Evolutionary conservation across 1,140 invertebrate species (phyloP).

Genomic region (Aphelenchoides fujianensis): DNA sequence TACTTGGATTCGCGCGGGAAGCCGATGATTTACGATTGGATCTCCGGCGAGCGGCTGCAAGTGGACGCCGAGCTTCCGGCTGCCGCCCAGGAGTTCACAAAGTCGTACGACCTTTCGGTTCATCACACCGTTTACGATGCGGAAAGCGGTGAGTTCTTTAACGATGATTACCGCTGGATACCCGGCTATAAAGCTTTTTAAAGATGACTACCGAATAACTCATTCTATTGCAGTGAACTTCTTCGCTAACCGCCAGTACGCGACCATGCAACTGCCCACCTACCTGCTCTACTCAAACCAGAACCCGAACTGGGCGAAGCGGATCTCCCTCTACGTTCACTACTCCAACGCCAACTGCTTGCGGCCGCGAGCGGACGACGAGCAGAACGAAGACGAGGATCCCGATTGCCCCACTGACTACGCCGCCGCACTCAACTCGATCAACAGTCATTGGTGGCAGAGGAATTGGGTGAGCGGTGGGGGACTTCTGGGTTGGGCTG

Average conservation of each 20-base stretch:
- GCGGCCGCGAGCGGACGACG: not conserved
- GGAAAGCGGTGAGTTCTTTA: not conserved
- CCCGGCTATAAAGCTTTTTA: too few relatives aligned
- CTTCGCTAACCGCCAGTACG: not conserved
- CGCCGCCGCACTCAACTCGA: not conserved
- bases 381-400: too few relatives aligned
- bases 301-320: not conserved
- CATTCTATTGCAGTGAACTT: not conserved
- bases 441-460: not conserved
- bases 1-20: not conserved
- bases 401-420: not conserved
- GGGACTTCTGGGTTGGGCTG: too few relatives aligned
- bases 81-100: not conserved
- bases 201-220: too few relatives aligned
- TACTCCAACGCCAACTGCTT: not conserved
- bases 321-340: not conserved
- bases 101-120: not conserved
- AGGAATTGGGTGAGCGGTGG: not conserved
- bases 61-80: not conserved
- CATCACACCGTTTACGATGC: not conserved
- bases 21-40: constrained; percentile 2
- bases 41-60: not conserved
- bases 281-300: not conserved
- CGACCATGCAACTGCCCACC: not conserved
- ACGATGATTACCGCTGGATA: too few relatives aligned